Percentiles rank a stretch among this genome's conserved stretches.
Evolutionary conservation across 2,888 invertebrate species (phyloP).

Genomic region (Watsonalla cultraria): DNA sequence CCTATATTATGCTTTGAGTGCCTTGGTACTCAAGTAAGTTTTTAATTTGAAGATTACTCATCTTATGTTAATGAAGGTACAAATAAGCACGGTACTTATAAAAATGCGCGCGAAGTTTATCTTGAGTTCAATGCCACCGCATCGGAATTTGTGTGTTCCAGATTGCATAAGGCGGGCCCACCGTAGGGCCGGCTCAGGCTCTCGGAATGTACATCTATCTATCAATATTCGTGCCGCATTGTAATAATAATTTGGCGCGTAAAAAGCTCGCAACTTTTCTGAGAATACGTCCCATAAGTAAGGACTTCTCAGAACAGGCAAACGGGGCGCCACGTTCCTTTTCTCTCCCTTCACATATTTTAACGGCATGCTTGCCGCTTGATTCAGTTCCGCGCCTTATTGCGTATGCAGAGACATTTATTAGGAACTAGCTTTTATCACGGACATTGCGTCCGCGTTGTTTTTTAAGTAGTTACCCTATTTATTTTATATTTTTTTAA

Average conservation of each 20-base stretch:
- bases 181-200: conserved; percentile 20
- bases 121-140: conserved; percentile 29
- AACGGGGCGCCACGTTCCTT: conserved; percentile 11
- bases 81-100: no score
- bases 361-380: no score
- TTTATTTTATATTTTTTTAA: no score
- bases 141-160: conserved; percentile 29
- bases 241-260: conserved; percentile 54
- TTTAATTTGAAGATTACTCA: no score
- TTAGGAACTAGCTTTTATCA: no score
- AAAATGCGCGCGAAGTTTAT: neutral
- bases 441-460: no score
- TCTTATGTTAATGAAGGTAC: no score
- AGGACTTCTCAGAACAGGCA: conserved; percentile 43
- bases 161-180: conserved; percentile 30
- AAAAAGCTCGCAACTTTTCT: conserved; percentile 34
- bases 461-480: no score
- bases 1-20: no score
- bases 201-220: conserved; percentile 24
- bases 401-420: no score
- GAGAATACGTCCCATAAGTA: conserved; percentile 39
- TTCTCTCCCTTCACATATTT: neutral
- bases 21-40: no score
- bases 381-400: no score
- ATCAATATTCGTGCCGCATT: conserved; percentile 25